Evolutionary conservation across 2,888 invertebrate genomes (phyloP), one percentile per base, ranked within the genome.

Genomic region (Sinohyriopsis cumingii): DNA sequence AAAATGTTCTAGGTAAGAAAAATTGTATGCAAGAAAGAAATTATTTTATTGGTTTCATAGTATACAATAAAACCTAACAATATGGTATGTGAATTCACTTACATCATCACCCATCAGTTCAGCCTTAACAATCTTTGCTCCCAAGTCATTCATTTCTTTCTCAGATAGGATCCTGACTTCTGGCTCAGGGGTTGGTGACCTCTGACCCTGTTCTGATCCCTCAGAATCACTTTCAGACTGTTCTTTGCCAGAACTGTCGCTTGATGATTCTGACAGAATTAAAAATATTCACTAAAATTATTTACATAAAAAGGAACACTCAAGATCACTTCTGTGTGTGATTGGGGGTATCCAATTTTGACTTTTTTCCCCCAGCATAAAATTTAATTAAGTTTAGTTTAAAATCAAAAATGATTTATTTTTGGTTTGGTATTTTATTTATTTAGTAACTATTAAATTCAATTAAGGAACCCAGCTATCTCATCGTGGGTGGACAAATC

Each of bases 111-210:
- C 98, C 92, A 96, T 93, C 82, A 99, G 93, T 92, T 99, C 97
- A 20, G 98, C 98, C 91, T 97, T 97, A 0, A 99, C 91, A 76
- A 97, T 93, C 91, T 95, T 96, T 3, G 98, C 96, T 59, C 94
- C 96, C 59, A 99, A 89, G 82, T 94, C 94, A 91, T 99, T 99
- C 92, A 97, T 93, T 89, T 98, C 95, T 65, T 88, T 83, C 64
- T 88, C 88, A 25, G 87, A 79, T n/a, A 89, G 75, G 15, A 87
- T 67, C 24, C 65, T 72, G 5, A 81, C 73, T 65, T 72, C 65
- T 61, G 63, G 68, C 15, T 59, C 69, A 7, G 63, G 63, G 53
- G 66, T 24, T 24, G 59, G 18, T 28, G 69, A 65, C n/a, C 65
- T 69, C 53, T 63, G 66, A 25, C 59, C 55, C 20, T 59, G 33